These are phyloP conservation scores for Muscina levida DNA, from an alignment of 2,888 invertebrate species.

Conservation along the genomic window DNA sequence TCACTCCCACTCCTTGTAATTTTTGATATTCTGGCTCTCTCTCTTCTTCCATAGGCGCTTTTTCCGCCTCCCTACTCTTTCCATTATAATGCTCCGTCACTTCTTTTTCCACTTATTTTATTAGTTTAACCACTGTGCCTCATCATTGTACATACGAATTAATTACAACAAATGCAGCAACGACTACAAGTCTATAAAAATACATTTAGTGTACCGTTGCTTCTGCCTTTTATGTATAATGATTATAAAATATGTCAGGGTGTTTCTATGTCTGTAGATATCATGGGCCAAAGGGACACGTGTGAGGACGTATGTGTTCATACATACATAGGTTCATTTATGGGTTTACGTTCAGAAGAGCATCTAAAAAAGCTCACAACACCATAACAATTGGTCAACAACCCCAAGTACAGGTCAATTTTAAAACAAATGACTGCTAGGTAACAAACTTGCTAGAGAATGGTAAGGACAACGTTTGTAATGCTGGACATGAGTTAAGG, in stretches of 20 bases:
- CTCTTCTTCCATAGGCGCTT: too few relatives aligned
- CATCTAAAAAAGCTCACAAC: conserved; percentile 32
- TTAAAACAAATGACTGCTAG: conserved; percentile 43
- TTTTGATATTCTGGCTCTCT: too few relatives aligned
- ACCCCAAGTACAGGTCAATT: conserved; percentile 65
- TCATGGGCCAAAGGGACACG: background rate
- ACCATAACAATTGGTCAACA: conserved; percentile 60
- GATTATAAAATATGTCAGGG: conserved; percentile 22
- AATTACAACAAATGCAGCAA: conserved; percentile 27
- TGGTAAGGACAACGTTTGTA: too few relatives aligned
- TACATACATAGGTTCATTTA: too few relatives aligned
- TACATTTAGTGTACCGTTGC: conserved; percentile 48
- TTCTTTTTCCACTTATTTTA: too few relatives aligned
- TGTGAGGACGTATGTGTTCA: conserved; percentile 1
- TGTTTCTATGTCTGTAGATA: conserved; percentile 1
- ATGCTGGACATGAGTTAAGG: too few relatives aligned
- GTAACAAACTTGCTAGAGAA: too few relatives aligned
- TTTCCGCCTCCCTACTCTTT: too few relatives aligned
- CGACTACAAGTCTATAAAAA: conserved; percentile 47
- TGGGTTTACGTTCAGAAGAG: background rate
- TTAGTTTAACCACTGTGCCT: conserved; percentile 12
- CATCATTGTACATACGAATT: background rate
- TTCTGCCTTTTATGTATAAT: conserved; percentile 29
- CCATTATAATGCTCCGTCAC: too few relatives aligned
- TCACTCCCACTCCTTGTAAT: too few relatives aligned